phyloP scores from a whole-genome alignment of 2,888 invertebrate species.

The Drosophila nigricruria region DNA sequence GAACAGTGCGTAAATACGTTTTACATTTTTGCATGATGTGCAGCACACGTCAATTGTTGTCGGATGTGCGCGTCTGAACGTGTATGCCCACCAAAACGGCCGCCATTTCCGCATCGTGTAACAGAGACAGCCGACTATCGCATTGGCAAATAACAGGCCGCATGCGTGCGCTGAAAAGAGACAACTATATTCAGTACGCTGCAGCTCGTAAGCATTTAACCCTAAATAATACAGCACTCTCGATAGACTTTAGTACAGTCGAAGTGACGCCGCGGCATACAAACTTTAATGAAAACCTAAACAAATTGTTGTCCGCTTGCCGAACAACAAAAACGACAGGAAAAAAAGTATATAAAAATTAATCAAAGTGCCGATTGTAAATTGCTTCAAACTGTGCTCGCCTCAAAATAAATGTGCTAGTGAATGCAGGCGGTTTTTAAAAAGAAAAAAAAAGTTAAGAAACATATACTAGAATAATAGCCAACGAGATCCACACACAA shows the following conservation, averaged over 20 bases:
- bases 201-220: constrained; percentile 63
- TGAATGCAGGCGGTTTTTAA: constrained; percentile 22
- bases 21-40: constrained; percentile 7
- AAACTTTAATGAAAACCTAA: constrained; percentile 52
- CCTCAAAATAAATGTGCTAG: constrained; percentile 13
- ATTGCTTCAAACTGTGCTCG: constrained; percentile 3
- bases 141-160: constrained; percentile 11
- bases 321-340: constrained; percentile 22
- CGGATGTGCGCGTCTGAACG: constrained; percentile 27
- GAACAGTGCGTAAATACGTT: no score
- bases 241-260: constrained; percentile 75
- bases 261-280: constrained; percentile 75
- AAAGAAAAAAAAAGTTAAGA: constrained; percentile 15
- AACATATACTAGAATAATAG: constrained; percentile 52
- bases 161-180: constrained; percentile 38
- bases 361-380: constrained; percentile 11
- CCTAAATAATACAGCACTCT: constrained; percentile 79
- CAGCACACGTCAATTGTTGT: constrained; percentile 24
- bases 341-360: constrained; percentile 32
- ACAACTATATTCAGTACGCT: constrained; percentile 12
- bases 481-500: constrained; percentile 39
- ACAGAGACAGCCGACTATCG: constrained; percentile 36
- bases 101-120: constrained; percentile 68
- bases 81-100: constrained; percentile 37
- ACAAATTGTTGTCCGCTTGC: constrained; percentile 53